These are phyloP conservation scores for Myxocyprinus asiaticus DNA, from an alignment of 2,113 vertebrate species.

Conservation along the genomic window DNA sequence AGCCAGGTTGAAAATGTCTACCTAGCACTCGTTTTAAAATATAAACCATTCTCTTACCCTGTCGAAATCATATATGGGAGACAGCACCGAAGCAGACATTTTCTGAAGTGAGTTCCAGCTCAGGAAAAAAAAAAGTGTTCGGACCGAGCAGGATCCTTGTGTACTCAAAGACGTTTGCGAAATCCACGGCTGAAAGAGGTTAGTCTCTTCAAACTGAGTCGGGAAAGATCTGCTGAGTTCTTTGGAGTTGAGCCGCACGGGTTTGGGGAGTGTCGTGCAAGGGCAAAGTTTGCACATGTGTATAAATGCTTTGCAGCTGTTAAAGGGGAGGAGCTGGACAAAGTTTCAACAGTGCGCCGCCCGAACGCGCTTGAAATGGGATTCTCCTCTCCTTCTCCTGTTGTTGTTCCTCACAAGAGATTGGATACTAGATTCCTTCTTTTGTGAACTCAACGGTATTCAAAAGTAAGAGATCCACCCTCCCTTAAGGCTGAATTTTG, in stretches of 20 bases:
- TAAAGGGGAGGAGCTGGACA: slow-evolving; percentile 39
- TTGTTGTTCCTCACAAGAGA: background rate
- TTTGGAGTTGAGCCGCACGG: slow-evolving; percentile 11
- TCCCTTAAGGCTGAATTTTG: too few species aligned
- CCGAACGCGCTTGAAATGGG: slow-evolving; percentile 41
- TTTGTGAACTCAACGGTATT: background rate
- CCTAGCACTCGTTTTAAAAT: background rate
- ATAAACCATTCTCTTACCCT: slow-evolving; percentile 77
- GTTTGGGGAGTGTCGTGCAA: slow-evolving; percentile 47
- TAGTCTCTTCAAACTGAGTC: background rate
- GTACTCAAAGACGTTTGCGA: slow-evolving; percentile 37
- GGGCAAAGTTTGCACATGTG: slow-evolving; percentile 51
- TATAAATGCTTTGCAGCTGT: slow-evolving; percentile 67
- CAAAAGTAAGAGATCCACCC: too few species aligned
- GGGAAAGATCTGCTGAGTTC: background rate
- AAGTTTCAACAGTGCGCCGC: slow-evolving; percentile 56
- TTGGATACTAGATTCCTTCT: background rate
- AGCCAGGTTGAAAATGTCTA: too few species aligned
- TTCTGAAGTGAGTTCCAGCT: slow-evolving; percentile 68
- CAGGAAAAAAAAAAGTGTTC: slow-evolving; percentile 54
- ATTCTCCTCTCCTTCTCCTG: background rate
- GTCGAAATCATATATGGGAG: slow-evolving; percentile 96
- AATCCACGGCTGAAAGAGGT: slow-evolving; percentile 73
- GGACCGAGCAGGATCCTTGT: slow-evolving; percentile 67
- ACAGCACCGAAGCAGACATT: slow-evolving; percentile 91